Evolutionary conservation across 2,888 invertebrate genomes (phyloP), one percentile per base, ranked within the genome.

Genomic region (Pollenia angustigena): DNA sequence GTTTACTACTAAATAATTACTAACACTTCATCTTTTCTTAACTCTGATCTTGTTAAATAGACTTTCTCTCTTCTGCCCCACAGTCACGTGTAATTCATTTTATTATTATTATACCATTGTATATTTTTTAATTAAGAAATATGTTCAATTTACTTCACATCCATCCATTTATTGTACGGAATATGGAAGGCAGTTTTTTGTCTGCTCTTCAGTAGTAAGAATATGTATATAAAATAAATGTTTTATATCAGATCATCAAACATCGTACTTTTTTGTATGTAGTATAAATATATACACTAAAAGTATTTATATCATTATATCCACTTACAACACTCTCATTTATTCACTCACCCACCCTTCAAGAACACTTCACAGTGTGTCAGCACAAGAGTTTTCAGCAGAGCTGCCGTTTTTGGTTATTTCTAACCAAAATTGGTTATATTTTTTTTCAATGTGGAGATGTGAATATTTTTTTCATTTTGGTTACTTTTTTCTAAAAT

Each of bases 111-210:
- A 52, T 71, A 58, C 56, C 32, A 52, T 81, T 72, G 74, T 76
- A 85, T 85, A 23, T 23, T 56, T 81, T 85, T 82, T 79, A 85
- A 85, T 85, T 85, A 81, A 81, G 54, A 85, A 81, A 82, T 79
- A 82, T 85, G 74, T 79, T 82, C 74, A 82, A 82, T 85, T 85
- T 74, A 85, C 72, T 85, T 48, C 76, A 72, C 81, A 81, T 74
- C 32, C 81, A 81, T 74, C 32, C 54, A 44, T 66, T 75, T 18
- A 56, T 62, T 54, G 66, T 68, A 79, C 72, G 46, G 32, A 80
- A 54, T 62, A 68, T 71, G 60, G 60, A 58, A 50, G 32, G 56
- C 62, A 69, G 54, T 78, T 78, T 76, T 58, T 74, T 54, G 7
- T 7, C 44, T 23, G 52, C 9, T 69, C 16, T 69, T 9, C 58